Conservation (phyloP, 2,888 invertebrate genomes). For the Hybos culiciformis region DNA sequence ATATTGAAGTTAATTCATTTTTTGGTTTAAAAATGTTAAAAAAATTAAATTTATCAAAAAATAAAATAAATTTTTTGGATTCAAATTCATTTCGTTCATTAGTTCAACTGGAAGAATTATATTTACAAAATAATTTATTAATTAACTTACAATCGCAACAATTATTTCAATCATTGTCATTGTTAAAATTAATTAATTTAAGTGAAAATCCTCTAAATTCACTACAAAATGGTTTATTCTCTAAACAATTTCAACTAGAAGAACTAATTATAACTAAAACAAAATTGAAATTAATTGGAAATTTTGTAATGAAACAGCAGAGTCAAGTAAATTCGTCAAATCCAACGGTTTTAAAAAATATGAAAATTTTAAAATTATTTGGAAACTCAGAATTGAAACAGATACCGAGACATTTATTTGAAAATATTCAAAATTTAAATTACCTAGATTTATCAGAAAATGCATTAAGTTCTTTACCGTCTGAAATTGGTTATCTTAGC, state of each 20-base stretch:
- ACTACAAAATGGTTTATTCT: conserved; percentile 45
- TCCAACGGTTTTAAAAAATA: conserved; percentile 46
- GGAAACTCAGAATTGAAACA: conserved; percentile 46
- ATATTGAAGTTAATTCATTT: conserved; percentile 45
- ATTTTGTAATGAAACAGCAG: conserved; percentile 36
- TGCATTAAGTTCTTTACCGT: conserved; percentile 43
- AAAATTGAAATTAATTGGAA: conserved; percentile 44
- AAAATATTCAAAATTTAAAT: conserved; percentile 45
- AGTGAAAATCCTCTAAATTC: too few relatives aligned
- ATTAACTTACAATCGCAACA: too few relatives aligned
- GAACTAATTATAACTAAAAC: conserved; percentile 52
- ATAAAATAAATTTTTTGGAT: conserved; percentile 47
- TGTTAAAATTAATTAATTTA: too few relatives aligned
- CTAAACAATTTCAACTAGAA: conserved; percentile 42
- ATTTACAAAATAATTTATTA: too few relatives aligned
- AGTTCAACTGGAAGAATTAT: too few relatives aligned
- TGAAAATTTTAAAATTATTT: conserved; percentile 47
- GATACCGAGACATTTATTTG: conserved; percentile 48
- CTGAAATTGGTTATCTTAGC: conserved; percentile 26
- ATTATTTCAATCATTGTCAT: too few relatives aligned
- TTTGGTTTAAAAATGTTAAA: conserved; percentile 57
- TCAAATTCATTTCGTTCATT: conserved; percentile 57
- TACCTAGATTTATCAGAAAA: conserved; percentile 57
- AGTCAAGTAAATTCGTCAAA: conserved; percentile 21
- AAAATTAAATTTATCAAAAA: conserved; percentile 45